These are phyloP conservation scores for Tachina fera DNA, from an alignment of 2,888 invertebrate species.

Conservation along the genomic window DNA sequence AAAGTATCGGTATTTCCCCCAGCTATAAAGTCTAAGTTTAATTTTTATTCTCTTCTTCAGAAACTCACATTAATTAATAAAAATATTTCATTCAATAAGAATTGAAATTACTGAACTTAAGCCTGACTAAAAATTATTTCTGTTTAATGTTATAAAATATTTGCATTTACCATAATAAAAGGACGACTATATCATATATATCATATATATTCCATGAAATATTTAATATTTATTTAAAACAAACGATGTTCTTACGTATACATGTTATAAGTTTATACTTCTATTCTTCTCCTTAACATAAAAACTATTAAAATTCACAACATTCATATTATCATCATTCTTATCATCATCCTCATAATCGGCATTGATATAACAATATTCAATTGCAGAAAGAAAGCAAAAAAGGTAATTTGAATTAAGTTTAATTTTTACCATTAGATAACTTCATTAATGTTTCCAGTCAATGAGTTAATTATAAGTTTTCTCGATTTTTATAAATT, in stretches of 20 bases:
- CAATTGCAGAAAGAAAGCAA: not conserved
- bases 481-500: constrained; percentile 24
- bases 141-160: not conserved
- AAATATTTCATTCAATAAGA: too few species aligned
- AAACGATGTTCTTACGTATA: not conserved
- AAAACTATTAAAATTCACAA: not conserved
- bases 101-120: too few species aligned
- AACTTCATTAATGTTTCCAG: constrained; percentile 10
- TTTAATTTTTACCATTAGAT: constrained; percentile 16
- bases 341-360: not conserved
- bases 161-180: too few species aligned
- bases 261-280: too few species aligned
- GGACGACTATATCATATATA: too few species aligned
- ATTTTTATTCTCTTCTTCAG: too few species aligned
- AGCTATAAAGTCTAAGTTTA: too few species aligned
- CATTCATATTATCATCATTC: not conserved
- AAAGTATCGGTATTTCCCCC: too few species aligned
- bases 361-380: not conserved
- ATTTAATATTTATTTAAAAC: not conserved
- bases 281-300: not conserved
- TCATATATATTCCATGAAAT: too few species aligned
- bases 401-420: constrained; percentile 4
- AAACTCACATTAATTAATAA: too few species aligned
- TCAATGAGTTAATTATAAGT: constrained; percentile 36
- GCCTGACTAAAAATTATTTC: too few species aligned